Base-by-base conservation (phyloP, 2,888 invertebrate genomes). In the Xestobium rufovillosum region DNA sequence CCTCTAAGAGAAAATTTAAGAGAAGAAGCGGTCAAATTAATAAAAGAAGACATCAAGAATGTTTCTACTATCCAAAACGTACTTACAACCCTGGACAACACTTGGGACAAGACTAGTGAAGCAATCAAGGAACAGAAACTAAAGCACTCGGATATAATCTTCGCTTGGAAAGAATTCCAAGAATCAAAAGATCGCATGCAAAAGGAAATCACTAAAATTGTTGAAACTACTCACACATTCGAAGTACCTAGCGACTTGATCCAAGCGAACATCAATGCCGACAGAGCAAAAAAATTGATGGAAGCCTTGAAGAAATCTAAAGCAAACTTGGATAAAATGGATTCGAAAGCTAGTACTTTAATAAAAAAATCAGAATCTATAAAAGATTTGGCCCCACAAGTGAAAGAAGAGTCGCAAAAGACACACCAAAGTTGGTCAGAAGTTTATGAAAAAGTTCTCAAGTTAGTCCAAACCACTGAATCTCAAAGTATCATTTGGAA, bases 401-500 rank as follows among this genome's bases (percentile, higher is more conserved):
- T 76, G 23, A 70, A 73, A 52, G 70, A 75, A 36, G 76, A 81
- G 23, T 65, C 85, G 39, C 66, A 74, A 34, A 67, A 70, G 35
- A 72, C 78, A 1, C 79, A 81, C 43, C 71, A 74, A 14, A 71
- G 73, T 11, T 86, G 83, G 77, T 81, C 83, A 41, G 75, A 78
- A 45, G 70, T 76, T 1, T 80, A 83, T 50, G 81, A 84, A 43
- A 74, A 75, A 31, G 73, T 85, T 3, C 72, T 81, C 3, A 83
- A 81, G 47, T 75, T 79, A 48, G 78, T 81, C 13, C 87, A 89
- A 60, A 79, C 80, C 35, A 75, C 84, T 32, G 94, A 95, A 65
- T 85, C 88, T 0, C 90, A 94, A 63, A 72, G 83, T 0, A 81
- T 87, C n/a, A 83, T 92, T 34, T 94, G 92, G 91, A 83, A 88